Evolutionary conservation across 2,888 invertebrate genomes (phyloP), one percentile per base, ranked within the genome.

Genomic region (Phlogophora meticulosa): DNA sequence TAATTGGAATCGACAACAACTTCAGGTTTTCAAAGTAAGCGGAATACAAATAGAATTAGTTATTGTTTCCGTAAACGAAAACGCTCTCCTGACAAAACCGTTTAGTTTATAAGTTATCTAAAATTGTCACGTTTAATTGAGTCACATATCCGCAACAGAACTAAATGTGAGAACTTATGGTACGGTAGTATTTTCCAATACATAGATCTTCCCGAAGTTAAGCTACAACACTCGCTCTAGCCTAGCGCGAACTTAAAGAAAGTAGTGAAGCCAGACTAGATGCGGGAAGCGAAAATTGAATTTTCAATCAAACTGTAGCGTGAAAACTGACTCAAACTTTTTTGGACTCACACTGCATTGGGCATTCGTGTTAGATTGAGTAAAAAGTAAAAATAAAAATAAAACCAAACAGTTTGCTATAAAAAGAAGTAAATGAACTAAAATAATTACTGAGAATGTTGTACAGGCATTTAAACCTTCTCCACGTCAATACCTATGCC

Each of bases 281-380:
- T 56, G 42, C 15, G 42, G 66, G 46, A 64, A 28, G 13, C 11
- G 36, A 73, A 64, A 59, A 73, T 74, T 66, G n/a, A 66, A 73
- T 74, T 73, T 73, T 53, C 74, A 73, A 74, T 73, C 56, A 73
- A 78, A 73, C 53, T 56, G 11, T 43, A 40, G 40, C 38, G 17
- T 28, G 20, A 55, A 77, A 46, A 57, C 43, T 20, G 28, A 46
- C 20, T 65, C 56, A 24, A 59, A 52, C 38, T 59, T 38, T 59
- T 38, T 56, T 66, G 24, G 46, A 42, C 22, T 55, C 36, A 20
- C 17, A 43, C 43, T 51, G 28, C 7, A 10, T 38, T 11, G n/a
- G n/a, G 32, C 15, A 42, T 42, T 42, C 13, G 11, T 45, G 20
- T 22, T 46, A 48, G 17, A 32, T 32, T 22, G 11, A 48, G 42